phyloP scores from a whole-genome alignment of 2,888 invertebrate species.

The Brachycybe producta region DNA sequence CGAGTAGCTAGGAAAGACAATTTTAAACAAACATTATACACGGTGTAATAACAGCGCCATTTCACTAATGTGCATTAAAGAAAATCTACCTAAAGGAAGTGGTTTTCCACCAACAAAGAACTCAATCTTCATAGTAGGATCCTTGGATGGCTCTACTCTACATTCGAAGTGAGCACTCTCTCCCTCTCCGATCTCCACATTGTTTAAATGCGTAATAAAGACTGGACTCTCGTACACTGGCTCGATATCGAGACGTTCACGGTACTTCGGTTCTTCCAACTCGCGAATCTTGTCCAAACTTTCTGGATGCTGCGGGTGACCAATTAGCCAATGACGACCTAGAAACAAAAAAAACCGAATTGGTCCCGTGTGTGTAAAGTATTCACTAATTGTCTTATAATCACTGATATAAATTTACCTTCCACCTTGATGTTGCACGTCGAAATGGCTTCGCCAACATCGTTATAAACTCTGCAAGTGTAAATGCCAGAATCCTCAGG shows the following conservation, averaged over 20 bases:
- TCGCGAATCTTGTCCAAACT: conserved; percentile 73
- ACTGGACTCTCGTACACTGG: conserved; percentile 70
- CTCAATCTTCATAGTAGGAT: conserved; percentile 73
- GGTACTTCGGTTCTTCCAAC: conserved; percentile 61
- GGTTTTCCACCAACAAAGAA: conserved; percentile 93
- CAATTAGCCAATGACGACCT: conserved; percentile 75
- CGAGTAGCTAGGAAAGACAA: conserved; percentile 53
- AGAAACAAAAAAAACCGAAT: conserved; percentile 6
- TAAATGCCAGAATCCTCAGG: conserved; percentile 89
- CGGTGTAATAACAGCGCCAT: neutral
- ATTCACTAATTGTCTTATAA: too few relatives aligned
- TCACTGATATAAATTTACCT: conserved; percentile 26
- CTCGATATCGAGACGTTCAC: conserved; percentile 50
- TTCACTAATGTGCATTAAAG: neutral
- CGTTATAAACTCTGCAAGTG: conserved; percentile 85
- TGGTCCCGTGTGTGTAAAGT: neutral
- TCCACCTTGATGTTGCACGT: conserved; percentile 79
- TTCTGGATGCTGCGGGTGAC: conserved; percentile 76
- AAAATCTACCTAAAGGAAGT: conserved; percentile 44
- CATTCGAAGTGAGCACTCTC: conserved; percentile 83
- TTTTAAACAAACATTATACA: neutral
- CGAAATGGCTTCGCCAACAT: conserved; percentile 86
- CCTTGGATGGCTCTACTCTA: conserved; percentile 79
- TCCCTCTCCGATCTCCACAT: conserved; percentile 74
- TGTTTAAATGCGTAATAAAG: conserved; percentile 80